A percentile compares a stretch with the other conserved stretches of the same genome.
These are phyloP conservation scores for Echinometra lucunter DNA, from an alignment of 53 echinoderm and acorn worm species.

Conservation along the genomic window DNA sequence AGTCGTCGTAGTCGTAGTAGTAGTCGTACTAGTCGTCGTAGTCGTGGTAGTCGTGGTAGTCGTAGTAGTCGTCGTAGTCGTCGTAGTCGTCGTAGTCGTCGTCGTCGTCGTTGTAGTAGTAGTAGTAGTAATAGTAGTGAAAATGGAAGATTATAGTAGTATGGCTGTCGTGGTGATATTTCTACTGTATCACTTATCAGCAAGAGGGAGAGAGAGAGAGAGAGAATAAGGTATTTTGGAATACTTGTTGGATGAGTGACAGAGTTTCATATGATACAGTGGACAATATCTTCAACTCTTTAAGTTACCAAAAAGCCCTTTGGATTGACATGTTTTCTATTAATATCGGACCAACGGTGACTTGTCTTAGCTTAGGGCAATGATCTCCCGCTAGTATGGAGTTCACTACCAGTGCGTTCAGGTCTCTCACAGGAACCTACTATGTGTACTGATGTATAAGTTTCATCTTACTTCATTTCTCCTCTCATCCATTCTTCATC, in stretches of 20 bases:
- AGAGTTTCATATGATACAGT: neutral
- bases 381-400: conserved; percentile 25
- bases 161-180: neutral
- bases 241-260: neutral
- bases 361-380: conserved; percentile 26
- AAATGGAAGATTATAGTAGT: conserved; percentile 7
- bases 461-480: conserved; percentile 12
- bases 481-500: conserved; percentile 24
- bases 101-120: conserved; percentile 38
- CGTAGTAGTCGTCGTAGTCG: conserved; percentile 25
- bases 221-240: too few species aligned
- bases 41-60: conserved; percentile 50
- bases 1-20: conserved; percentile 49
- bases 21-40: conserved; percentile 49
- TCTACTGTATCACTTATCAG: neutral
- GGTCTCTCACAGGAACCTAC: neutral
- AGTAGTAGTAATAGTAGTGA: conserved; percentile 50
- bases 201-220: neutral
- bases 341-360: conserved; percentile 50
- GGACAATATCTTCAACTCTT: conserved; percentile 7
- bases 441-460: neutral
- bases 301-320: conserved; percentile 29
- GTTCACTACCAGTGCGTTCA: neutral
- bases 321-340: conserved; percentile 53
- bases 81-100: conserved; percentile 28